Base-by-base conservation (phyloP, 2,888 invertebrate genomes). In the Sinelater perroti region DNA sequence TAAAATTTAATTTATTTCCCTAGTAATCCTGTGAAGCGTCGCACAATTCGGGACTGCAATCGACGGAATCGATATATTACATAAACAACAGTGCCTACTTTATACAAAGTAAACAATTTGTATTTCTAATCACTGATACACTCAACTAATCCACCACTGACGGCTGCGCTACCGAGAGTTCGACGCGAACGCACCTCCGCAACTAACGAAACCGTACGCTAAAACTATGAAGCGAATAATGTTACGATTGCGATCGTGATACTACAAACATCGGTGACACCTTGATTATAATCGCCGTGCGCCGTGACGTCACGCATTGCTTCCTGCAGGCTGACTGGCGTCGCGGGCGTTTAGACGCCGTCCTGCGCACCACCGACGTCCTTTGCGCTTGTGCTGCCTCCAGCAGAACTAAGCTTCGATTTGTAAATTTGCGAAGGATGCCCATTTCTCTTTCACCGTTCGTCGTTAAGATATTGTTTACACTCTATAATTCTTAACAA, bases 331-430 rank as follows among this genome's bases (percentile, higher is more conserved):
- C 69, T 69, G 72, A 78, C 78, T 78, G 75, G 71, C 72, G 73
- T 69, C 81, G 81, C 66, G 72, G 70, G 67, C 69, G 70, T 71
- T 72, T 67, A 72, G 74, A 70, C 69, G 67, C 64, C 81, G 81
- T 65, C 83, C 80, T 83, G 82, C 77, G 77, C 76, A 75, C 73
- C 67, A 61, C 80, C 76, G 71, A 67, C 70, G 60, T 79, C 70
- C 61, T 80, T 65, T 82, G 80, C 71, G 83, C 81, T 71, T 82
- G 77, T 75, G 83, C 81, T 67, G 70, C 64, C 62, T 66, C 63
- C 66, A 61, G 61, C 62, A 56, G 68, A 70, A 73, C 72, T 70
- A 72, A 71, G 65, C 71, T 75, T 77, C 76, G 76, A 77, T 76
- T 75, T 73, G 74, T 72, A 75, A 76, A 76, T 74, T 75, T 72